These are phyloP conservation scores for Cerceris ruficornis DNA, from an alignment of 2,888 invertebrate species.

Conservation along the genomic window DNA sequence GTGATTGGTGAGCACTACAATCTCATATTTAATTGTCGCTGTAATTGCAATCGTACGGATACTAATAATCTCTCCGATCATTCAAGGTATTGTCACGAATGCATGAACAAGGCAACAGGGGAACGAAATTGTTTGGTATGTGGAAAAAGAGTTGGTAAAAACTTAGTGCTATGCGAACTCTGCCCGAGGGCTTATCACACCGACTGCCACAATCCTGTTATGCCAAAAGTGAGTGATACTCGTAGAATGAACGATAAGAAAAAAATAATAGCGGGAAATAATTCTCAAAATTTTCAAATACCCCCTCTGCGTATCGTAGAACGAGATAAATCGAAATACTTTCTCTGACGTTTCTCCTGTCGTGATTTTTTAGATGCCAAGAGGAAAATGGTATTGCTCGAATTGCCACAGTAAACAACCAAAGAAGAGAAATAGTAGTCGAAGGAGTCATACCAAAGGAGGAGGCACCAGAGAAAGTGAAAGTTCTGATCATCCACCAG, in stretches of 20 bases:
- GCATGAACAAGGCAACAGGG: constrained; percentile 95
- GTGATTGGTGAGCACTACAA: constrained; percentile 91
- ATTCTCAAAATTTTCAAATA: no score
- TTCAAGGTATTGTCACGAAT: constrained; percentile 96
- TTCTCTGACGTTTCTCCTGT: not conserved
- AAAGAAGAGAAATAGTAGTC: constrained; percentile 82
- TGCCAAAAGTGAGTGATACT: constrained; percentile 85
- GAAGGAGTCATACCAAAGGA: constrained; percentile 84
- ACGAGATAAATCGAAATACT: not conserved
- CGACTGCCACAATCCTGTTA: constrained; percentile 95
- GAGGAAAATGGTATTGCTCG: constrained; percentile 94
- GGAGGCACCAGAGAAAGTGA: constrained; percentile 85
- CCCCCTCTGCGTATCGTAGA: not conserved
- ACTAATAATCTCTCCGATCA: not conserved
- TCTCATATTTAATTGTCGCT: not conserved
- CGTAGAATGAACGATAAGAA: no score
- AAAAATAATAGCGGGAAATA: not conserved
- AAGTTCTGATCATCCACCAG: constrained; percentile 84
- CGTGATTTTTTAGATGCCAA: constrained; percentile 84
- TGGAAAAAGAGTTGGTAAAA: constrained; percentile 87
- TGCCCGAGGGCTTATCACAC: constrained; percentile 96
- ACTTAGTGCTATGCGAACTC: constrained; percentile 92
- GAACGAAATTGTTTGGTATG: constrained; percentile 97
- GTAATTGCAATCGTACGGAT: not conserved
- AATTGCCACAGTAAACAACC: constrained; percentile 94